Conservation (phyloP, 2,888 invertebrate genomes). For the Lithophane ornitopus region DNA sequence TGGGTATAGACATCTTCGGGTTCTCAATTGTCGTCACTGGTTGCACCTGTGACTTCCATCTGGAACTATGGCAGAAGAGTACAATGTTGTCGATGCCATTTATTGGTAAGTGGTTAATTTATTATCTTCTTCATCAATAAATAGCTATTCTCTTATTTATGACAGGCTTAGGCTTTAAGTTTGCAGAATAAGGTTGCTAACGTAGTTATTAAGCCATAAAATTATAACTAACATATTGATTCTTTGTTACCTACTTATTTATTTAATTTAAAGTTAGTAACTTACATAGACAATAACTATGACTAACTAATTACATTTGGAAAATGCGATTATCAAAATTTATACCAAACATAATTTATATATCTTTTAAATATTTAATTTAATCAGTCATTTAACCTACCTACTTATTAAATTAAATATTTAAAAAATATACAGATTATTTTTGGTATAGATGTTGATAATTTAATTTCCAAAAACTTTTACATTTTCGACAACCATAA, state of each 20-base stretch:
- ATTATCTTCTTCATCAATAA: background rate
- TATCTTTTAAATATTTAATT: too few species aligned
- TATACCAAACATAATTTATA: too few species aligned
- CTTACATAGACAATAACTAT: too few species aligned
- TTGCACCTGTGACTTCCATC: slow-evolving; percentile 71
- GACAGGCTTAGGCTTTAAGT: background rate
- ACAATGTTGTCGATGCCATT: slow-evolving; percentile 57
- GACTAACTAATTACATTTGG: too few species aligned
- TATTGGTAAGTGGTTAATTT: slow-evolving; percentile 37
- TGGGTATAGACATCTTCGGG: slow-evolving; percentile 75
- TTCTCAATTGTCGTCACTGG: slow-evolving; percentile 73
- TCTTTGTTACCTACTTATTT: background rate
- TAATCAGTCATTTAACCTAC: too few species aligned
- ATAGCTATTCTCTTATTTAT: background rate
- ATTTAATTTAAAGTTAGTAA: too few species aligned
- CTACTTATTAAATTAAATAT: background rate
- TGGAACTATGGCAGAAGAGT: slow-evolving; percentile 88
- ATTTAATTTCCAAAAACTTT: background rate
- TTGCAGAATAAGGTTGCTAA: background rate
- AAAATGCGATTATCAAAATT: too few species aligned
- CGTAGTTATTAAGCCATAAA: background rate
- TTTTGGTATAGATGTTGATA: background rate
- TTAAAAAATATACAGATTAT: background rate
- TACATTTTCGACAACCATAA: background rate
- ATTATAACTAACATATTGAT: background rate